Conservation (phyloP, 2,797 vertebrate genomes). For the Amazona finschi region DNA sequence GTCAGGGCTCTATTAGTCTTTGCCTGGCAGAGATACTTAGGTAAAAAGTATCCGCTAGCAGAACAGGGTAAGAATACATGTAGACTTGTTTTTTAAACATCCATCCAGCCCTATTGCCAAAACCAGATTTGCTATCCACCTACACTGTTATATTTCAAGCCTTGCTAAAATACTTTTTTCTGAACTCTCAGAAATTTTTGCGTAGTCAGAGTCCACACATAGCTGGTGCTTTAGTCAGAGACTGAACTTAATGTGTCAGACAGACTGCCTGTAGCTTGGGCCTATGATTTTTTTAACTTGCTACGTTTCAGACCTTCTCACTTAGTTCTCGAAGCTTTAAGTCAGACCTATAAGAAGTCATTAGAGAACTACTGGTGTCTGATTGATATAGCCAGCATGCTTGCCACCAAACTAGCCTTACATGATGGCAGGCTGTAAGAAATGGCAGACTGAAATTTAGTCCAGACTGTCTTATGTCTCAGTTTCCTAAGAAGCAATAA, state of each 20-base stretch:
- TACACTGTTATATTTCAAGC: background rate
- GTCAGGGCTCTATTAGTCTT: background rate
- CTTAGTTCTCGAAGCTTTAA: background rate
- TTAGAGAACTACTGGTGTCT: background rate
- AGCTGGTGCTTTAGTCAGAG: background rate
- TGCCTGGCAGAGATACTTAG: background rate
- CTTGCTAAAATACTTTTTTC: background rate
- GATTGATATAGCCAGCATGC: background rate
- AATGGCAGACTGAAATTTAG: background rate
- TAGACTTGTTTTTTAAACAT: background rate
- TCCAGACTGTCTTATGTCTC: background rate
- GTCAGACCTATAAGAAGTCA: background rate
- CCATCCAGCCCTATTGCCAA: background rate
- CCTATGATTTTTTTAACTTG: background rate
- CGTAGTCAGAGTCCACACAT: background rate
- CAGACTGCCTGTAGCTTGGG: background rate
- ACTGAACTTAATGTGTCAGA: background rate
- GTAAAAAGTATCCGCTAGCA: background rate
- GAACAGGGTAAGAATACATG: background rate
- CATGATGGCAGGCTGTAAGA: background rate
- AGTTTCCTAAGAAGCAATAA: background rate
- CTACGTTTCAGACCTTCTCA: background rate
- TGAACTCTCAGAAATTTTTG: background rate
- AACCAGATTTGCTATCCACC: background rate
- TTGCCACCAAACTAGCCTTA: background rate